Conservation (phyloP, 2,113 vertebrate species). For the Actenoides lindsayi region DNA sequence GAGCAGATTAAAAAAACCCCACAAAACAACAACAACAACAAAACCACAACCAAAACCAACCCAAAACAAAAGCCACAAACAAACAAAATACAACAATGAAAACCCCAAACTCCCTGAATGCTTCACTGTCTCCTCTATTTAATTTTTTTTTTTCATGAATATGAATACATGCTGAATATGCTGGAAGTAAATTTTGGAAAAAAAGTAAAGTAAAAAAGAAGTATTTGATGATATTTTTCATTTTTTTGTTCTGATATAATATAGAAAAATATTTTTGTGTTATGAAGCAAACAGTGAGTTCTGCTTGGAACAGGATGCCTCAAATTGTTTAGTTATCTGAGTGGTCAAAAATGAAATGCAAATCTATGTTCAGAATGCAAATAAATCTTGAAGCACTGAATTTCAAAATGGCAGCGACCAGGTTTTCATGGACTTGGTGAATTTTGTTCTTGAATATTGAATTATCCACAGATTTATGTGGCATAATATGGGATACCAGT, state of each 20-base stretch:
- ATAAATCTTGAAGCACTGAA: not conserved
- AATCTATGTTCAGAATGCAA: not conserved
- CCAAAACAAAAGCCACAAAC: too few species aligned
- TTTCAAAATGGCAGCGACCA: not conserved
- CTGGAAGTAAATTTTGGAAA: not conserved
- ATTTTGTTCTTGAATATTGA: not conserved
- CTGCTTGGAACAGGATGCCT: not conserved
- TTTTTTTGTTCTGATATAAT: not conserved
- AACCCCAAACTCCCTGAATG: not conserved
- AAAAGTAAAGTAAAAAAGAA: not conserved
- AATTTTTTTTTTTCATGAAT: not conserved
- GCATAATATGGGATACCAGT: not conserved
- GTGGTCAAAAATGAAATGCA: not conserved
- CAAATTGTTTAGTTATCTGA: not conserved
- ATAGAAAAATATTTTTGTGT: not conserved
- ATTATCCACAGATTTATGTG: not conserved
- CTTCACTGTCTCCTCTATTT: not conserved
- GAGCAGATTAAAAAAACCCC: not conserved
- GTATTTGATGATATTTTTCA: not conserved
- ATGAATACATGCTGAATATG: not conserved
- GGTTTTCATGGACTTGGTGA: not conserved
- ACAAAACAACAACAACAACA: not conserved
- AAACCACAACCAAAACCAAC: not conserved
- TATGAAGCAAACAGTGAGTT: not conserved
- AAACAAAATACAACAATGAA: not conserved